Conservation (phyloP, 2,888 invertebrate genomes). For the Synanthedon andrenaeformis region DNA sequence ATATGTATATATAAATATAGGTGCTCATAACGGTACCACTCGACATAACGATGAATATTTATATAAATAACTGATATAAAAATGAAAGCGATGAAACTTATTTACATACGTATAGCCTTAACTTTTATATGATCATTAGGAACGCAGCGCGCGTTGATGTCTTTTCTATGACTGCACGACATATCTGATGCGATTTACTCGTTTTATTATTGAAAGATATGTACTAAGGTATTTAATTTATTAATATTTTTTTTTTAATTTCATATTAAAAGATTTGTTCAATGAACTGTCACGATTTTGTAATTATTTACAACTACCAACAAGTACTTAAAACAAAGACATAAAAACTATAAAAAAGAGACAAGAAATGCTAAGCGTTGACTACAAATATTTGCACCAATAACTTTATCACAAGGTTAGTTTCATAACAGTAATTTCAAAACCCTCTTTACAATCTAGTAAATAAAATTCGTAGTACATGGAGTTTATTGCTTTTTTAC, state of each 20-base stretch:
- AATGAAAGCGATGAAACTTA: constrained; percentile 16
- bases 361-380: background rate
- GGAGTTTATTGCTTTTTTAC: too few species aligned
- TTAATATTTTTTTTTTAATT: too few species aligned
- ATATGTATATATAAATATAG: too few species aligned
- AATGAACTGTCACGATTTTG: background rate
- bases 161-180: constrained; percentile 18
- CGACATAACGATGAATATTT: too few species aligned
- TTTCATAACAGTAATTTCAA: constrained; percentile 1
- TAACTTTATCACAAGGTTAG: background rate
- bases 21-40: too few species aligned
- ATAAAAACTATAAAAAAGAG: too few species aligned
- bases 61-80: constrained; percentile 1
- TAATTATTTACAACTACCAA: too few species aligned
- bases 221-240: too few species aligned
- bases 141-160: constrained; percentile 25
- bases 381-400: background rate
- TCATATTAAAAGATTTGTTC: too few species aligned
- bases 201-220: too few species aligned
- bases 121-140: constrained; percentile 6
- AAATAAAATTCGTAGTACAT: background rate
- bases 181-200: too few species aligned
- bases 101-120: constrained; percentile 13
- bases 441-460: background rate
- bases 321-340: too few species aligned